These are phyloP conservation scores for Apodemus sylvaticus DNA, from an alignment of 2,113 vertebrate species.

Conservation along the genomic window DNA sequence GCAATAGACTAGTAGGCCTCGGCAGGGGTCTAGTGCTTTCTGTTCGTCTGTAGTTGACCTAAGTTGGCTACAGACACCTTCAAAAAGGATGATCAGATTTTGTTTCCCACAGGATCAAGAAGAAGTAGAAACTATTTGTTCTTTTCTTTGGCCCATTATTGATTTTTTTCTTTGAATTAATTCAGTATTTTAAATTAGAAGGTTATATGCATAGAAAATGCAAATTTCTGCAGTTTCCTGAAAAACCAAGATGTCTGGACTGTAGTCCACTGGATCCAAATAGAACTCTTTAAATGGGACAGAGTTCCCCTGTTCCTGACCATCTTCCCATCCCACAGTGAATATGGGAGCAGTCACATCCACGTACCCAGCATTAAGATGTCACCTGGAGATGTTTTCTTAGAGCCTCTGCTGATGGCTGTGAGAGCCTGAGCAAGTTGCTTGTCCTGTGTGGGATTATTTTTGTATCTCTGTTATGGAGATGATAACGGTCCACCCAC, in stretches of 20 bases:
- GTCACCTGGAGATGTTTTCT: not conserved
- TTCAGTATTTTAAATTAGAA: not conserved
- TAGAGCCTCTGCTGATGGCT: not conserved
- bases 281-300: not conserved
- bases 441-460: not conserved
- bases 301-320: not conserved
- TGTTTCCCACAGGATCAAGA: not conserved
- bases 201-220: not conserved
- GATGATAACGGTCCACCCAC: not conserved
- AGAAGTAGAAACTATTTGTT: not conserved
- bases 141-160: not conserved
- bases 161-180: not conserved
- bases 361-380: not conserved
- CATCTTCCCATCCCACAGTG: not conserved
- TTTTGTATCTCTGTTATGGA: not conserved
- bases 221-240: not conserved
- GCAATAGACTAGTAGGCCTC: not conserved
- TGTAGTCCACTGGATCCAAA: not conserved
- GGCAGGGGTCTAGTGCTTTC: not conserved
- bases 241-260: not conserved
- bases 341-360: not conserved
- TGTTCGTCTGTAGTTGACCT: not conserved
- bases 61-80: not conserved
- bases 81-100: not conserved
- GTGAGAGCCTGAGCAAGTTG: not conserved